These are phyloP conservation scores for Metacarcinus magister DNA, from an alignment of 2,888 invertebrate species.

Conservation along the genomic window DNA sequence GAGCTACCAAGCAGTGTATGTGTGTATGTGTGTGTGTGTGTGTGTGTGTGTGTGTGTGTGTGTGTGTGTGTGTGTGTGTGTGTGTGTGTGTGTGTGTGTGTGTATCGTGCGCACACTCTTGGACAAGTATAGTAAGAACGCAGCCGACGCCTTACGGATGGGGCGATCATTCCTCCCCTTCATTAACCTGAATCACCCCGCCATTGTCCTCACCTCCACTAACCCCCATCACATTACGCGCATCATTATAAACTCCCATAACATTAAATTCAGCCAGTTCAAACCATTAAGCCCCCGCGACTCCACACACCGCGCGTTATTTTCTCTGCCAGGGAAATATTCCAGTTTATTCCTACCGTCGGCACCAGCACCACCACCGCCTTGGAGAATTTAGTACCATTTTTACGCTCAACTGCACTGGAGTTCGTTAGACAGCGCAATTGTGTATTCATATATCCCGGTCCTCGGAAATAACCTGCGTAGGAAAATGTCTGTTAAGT, in stretches of 20 bases:
- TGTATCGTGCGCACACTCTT: not conserved
- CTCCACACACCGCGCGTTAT: not conserved
- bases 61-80: conserved; percentile 26
- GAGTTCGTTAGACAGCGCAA: conserved; percentile 56
- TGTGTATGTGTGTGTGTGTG: too few relatives aligned
- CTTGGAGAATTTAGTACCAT: conserved; percentile 49
- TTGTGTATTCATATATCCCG: conserved; percentile 32
- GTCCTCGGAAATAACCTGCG: conserved; percentile 47
- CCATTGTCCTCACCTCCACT: conserved; percentile 33
- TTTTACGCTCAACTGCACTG: conserved; percentile 55
- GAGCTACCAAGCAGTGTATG: too few relatives aligned
- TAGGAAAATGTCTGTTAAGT: conserved; percentile 50
- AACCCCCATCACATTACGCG: conserved; percentile 36
- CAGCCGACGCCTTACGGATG: not conserved
- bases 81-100: conserved; percentile 22
- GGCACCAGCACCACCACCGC: not conserved
- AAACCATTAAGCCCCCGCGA: conserved; percentile 36
- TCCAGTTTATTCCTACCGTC: conserved; percentile 1
- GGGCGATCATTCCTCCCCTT: conserved; percentile 23
- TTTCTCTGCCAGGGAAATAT: not conserved
- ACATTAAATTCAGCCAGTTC: conserved; percentile 48
- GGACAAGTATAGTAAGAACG: not conserved
- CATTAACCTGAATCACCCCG: conserved; percentile 35
- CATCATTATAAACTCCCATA: conserved; percentile 29
- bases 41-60: not conserved